These are phyloP conservation scores for Psammodynastes pulverulentus DNA, from an alignment of 2,113 vertebrate species.

Conservation along the genomic window DNA sequence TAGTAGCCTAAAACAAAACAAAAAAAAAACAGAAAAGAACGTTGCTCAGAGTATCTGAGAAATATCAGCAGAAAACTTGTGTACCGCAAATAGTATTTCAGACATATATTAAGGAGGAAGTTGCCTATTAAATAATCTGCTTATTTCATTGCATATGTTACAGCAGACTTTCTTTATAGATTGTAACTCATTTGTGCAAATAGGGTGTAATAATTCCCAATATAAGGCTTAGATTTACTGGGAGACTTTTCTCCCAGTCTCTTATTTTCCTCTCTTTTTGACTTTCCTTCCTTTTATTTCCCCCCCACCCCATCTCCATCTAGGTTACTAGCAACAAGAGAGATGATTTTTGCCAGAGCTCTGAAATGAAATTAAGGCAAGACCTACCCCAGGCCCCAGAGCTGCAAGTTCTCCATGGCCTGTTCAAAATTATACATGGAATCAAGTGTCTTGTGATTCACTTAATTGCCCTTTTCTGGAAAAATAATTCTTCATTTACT, in stretches of 20 bases:
- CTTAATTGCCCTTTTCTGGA: conserved; percentile 31
- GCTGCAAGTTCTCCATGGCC: background rate
- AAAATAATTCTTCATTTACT: conserved; percentile 38
- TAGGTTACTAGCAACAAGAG: background rate
- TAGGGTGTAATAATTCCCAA: background rate
- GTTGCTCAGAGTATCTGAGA: background rate
- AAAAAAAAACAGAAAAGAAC: background rate
- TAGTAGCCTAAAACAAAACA: background rate
- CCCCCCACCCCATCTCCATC: background rate
- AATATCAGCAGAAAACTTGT: background rate
- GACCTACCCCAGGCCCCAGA: background rate
- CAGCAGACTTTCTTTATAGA: background rate
- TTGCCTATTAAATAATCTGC: background rate
- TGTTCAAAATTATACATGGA: conserved; percentile 14
- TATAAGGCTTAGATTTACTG: background rate
- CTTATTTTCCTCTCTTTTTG: background rate
- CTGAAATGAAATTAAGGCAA: background rate
- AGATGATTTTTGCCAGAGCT: background rate
- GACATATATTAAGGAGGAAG: background rate
- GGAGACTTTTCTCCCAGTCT: background rate
- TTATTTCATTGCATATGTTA: background rate
- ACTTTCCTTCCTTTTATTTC: background rate
- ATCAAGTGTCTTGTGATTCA: conserved; percentile 7
- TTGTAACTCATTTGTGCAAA: conserved; percentile 3
- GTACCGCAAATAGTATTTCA: background rate